Percentiles rank a stretch among this genome's conserved stretches.
Evolutionary conservation across 2,113 vertebrate genomes (phyloP).

Genomic region (Arothron firmamentum): DNA sequence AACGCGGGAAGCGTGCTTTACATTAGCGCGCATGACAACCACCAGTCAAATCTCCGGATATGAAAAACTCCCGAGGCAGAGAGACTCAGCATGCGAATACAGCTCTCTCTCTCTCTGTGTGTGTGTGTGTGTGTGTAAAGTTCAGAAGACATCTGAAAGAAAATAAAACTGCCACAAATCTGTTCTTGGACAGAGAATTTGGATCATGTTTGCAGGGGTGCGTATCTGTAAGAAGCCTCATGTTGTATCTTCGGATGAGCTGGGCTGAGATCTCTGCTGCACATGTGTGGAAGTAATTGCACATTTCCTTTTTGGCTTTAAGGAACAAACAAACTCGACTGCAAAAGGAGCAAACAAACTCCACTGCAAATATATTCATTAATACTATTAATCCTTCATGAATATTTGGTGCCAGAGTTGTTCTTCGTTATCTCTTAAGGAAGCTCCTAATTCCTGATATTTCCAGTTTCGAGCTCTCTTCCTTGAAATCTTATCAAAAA

Average conservation of each 20-base stretch:
- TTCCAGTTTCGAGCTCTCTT: no score
- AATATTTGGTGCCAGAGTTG: no score
- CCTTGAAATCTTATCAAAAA: no score
- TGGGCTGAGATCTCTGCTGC: not conserved
- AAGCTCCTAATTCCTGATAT: no score
- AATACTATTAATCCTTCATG: no score
- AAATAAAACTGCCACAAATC: constrained; percentile 53
- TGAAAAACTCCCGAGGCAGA: constrained; percentile 62
- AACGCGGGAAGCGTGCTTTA: constrained; percentile 36
- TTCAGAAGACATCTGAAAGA: constrained; percentile 30
- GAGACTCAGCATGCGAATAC: constrained; percentile 37
- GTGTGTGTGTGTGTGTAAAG: constrained; percentile 32
- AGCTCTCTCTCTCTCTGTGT: constrained; percentile 21
- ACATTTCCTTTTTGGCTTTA: no score
- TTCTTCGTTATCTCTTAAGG: no score
- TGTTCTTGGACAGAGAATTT: constrained; percentile 34
- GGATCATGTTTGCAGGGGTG: constrained; percentile 34
- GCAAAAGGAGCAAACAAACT: no score
- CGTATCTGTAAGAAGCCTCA: no score
- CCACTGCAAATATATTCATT: no score
- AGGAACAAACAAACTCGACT: no score
- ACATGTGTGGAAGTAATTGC: no score
- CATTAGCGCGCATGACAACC: constrained; percentile 61
- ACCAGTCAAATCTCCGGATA: constrained; percentile 75
- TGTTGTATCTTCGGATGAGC: not conserved